Evolutionary conservation across 2,113 vertebrate species (phyloP).

Genomic region (Vireo altiloquus): DNA sequence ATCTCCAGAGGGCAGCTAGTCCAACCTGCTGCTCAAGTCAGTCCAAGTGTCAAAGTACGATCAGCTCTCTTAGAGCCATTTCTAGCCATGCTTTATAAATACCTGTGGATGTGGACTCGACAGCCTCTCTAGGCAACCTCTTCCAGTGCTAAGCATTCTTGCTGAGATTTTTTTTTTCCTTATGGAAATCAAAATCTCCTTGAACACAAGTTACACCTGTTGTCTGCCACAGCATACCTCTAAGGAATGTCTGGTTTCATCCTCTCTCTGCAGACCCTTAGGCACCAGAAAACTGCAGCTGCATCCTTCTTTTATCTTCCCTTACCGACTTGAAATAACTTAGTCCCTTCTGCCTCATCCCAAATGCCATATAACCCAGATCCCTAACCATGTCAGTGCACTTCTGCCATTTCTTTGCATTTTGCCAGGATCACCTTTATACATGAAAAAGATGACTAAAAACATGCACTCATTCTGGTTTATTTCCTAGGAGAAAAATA

Average conservation of each 20-base stretch:
- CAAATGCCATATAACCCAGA: not conserved
- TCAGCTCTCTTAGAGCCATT: not conserved
- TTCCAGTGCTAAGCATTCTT: not conserved
- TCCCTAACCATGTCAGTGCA: not conserved
- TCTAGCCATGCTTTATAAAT: not conserved
- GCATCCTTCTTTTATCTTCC: not conserved
- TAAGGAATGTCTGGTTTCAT: not conserved
- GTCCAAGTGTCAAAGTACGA: not conserved
- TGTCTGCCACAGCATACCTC: not conserved
- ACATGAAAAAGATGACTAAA: not conserved
- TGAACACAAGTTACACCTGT: not conserved
- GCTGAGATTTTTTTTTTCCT: not conserved
- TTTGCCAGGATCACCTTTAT: not conserved
- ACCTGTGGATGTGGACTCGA: not conserved
- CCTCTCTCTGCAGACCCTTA: not conserved
- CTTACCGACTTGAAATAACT: not conserved
- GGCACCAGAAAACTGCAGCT: not conserved
- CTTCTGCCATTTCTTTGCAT: not conserved
- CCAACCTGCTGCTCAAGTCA: not conserved
- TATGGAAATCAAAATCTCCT: not conserved
- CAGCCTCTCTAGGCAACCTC: not conserved
- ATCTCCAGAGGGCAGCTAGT: not conserved
- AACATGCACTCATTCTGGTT: not conserved
- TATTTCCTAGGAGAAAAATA: not conserved
- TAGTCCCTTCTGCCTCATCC: not conserved